phyloP scores from a whole-genome alignment of 2,797 vertebrate species.

The Apogon talboti region DNA sequence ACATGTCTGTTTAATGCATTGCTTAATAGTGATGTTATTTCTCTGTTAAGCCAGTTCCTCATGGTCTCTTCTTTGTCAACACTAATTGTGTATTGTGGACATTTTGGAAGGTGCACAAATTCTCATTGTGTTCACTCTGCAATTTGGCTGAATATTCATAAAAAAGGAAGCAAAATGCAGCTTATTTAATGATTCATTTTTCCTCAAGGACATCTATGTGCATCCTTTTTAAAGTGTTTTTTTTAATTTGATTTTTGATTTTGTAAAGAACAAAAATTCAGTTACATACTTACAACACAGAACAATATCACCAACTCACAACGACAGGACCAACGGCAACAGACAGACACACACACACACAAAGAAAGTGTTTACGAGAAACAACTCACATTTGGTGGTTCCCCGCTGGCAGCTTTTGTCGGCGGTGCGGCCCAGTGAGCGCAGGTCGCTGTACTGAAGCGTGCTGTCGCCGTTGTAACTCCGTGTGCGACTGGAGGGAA shows the following conservation, averaged over 20 bases:
- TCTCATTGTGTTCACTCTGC: too few species aligned
- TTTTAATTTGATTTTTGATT: too few species aligned
- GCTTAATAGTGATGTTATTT: slow-evolving; percentile 15
- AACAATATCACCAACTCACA: too few species aligned
- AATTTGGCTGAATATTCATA: background rate
- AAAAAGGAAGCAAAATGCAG: background rate
- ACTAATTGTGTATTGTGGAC: too few species aligned
- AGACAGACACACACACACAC: too few species aligned
- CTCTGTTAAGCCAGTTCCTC: slow-evolving; percentile 68
- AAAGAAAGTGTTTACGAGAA: background rate
- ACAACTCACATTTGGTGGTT: slow-evolving; percentile 81
- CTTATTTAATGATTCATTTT: background rate
- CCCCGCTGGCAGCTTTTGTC: slow-evolving; percentile 85
- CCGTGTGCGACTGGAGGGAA: slow-evolving; percentile 90
- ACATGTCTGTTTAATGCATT: slow-evolving; percentile 38
- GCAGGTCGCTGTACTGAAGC: slow-evolving; percentile 85
- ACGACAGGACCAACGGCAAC: too few species aligned
- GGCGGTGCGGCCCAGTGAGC: slow-evolving; percentile 80
- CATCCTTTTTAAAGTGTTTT: too few species aligned
- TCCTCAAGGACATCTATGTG: background rate
- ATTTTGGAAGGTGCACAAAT: too few species aligned
- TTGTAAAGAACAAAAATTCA: too few species aligned
- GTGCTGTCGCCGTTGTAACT: slow-evolving; percentile 89
- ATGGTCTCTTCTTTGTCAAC: slow-evolving; percentile 80
- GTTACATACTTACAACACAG: too few species aligned